phyloP scores from a whole-genome alignment of 2,797 vertebrate genomes.

The Etheostoma nigrum region DNA sequence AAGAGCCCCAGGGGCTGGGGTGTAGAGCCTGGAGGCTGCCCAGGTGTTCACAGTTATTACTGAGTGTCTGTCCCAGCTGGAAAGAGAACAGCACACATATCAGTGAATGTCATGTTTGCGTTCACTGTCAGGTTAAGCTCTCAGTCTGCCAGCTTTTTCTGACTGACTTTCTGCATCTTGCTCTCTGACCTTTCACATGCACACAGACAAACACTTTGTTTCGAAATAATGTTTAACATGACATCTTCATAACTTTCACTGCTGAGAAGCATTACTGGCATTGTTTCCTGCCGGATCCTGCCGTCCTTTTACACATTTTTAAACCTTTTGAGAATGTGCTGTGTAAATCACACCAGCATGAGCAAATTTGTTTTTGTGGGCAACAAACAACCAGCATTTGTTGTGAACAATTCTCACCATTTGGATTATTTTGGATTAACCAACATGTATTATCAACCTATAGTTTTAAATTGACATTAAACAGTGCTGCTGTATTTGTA shows the following conservation, averaged over 20 bases:
- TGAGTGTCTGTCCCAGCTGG: slow-evolving; percentile 69
- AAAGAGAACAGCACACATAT: slow-evolving; percentile 62
- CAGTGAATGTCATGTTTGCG: slow-evolving; percentile 62
- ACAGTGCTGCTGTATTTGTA: slow-evolving; percentile 16
- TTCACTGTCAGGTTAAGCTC: slow-evolving; percentile 60
- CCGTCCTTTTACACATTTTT: neutral
- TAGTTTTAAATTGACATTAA: slow-evolving; percentile 26
- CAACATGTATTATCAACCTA: neutral
- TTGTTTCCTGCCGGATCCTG: slow-evolving; percentile 9
- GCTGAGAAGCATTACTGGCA: slow-evolving; percentile 12
- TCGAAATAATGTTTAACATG: slow-evolving; percentile 47
- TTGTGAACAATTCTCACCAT: neutral
- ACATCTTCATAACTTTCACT: slow-evolving; percentile 41
- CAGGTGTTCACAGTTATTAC: slow-evolving; percentile 83
- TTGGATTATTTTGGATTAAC: neutral
- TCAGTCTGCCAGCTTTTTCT: slow-evolving; percentile 65
- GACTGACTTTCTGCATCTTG: slow-evolving; percentile 57
- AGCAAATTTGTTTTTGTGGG: neutral
- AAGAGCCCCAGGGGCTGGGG: slow-evolving; percentile 78
- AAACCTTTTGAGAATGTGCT: neutral
- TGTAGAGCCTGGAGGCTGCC: slow-evolving; percentile 81
- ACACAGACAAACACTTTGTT: slow-evolving; percentile 45
- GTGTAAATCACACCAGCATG: slow-evolving; percentile 3
- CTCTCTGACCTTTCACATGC: slow-evolving; percentile 52
- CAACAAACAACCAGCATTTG: slow-evolving; percentile 1